Evolutionary conservation across 2,888 invertebrate genomes (phyloP).

Genomic region (Lasioglossum malachurum): DNA sequence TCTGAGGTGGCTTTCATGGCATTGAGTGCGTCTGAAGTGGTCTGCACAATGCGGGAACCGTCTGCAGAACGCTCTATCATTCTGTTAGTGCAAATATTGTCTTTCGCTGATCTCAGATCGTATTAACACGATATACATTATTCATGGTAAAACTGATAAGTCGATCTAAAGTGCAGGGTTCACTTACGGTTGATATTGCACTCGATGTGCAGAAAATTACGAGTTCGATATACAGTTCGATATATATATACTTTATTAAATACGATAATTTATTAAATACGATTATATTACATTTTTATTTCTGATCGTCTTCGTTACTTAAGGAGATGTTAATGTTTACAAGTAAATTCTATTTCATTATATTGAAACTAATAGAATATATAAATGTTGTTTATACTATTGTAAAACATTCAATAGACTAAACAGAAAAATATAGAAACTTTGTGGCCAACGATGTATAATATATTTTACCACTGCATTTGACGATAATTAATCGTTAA

Average conservation of each 20-base stretch:
- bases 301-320: background rate
- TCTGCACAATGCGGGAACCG: background rate
- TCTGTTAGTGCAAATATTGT: background rate
- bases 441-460: background rate
- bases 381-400: background rate
- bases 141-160: background rate
- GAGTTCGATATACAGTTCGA: background rate
- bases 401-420: background rate
- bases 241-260: too few species aligned
- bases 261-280: too few species aligned
- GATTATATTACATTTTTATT: background rate
- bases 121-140: background rate
- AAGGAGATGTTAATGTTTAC: too few species aligned
- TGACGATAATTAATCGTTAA: background rate
- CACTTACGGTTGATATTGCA: background rate
- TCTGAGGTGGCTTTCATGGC: background rate
- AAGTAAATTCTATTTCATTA: background rate
- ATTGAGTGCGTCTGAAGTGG: slow-evolving; percentile 1
- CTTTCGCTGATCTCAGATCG: background rate
- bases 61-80: background rate
- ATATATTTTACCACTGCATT: background rate
- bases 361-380: background rate
- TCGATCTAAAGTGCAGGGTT: background rate
- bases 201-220: background rate
- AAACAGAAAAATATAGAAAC: background rate